A percentile compares a stretch with the other conserved stretches of the same genome.
phyloP scores from a whole-genome alignment of 2,113 vertebrate genomes.

The Gnathonemus echidnorhynchus region DNA sequence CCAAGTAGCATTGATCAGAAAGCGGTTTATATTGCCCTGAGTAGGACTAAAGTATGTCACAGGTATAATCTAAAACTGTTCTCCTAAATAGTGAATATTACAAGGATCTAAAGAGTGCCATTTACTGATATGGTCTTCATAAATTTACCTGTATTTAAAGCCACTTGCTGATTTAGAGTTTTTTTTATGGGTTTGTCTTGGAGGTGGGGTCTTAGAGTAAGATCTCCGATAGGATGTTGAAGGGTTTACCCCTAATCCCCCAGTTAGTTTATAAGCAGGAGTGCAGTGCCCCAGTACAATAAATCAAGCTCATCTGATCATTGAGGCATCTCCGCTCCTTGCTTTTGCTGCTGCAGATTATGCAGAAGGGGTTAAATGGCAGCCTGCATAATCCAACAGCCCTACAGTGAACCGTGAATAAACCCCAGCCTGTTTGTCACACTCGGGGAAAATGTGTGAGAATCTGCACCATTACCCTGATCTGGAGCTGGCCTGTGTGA shows the following conservation, averaged over 20 bases:
- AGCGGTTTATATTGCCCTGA: background rate
- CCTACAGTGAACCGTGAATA: background rate
- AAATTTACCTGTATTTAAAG: background rate
- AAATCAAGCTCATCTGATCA: background rate
- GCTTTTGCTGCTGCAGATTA: background rate
- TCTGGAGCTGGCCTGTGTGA: background rate
- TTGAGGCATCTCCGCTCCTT: background rate
- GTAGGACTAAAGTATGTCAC: background rate
- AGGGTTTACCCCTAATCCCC: background rate
- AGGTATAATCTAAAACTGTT: background rate
- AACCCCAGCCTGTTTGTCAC: slow-evolving; percentile 4
- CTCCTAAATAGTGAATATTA: background rate
- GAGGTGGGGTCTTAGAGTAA: background rate
- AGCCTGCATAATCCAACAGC: background rate
- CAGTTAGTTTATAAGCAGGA: background rate
- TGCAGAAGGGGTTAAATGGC: background rate
- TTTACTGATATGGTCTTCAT: background rate
- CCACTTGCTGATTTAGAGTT: background rate
- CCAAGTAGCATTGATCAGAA: background rate
- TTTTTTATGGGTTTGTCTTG: background rate
- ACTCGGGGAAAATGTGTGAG: background rate
- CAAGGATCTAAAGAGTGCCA: background rate
- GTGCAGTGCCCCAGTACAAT: background rate
- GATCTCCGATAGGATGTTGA: background rate
- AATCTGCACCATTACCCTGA: background rate